These are phyloP conservation scores for Spatulosminthurus flaviceps DNA, from an alignment of 2,888 invertebrate species.

Conservation along the genomic window DNA sequence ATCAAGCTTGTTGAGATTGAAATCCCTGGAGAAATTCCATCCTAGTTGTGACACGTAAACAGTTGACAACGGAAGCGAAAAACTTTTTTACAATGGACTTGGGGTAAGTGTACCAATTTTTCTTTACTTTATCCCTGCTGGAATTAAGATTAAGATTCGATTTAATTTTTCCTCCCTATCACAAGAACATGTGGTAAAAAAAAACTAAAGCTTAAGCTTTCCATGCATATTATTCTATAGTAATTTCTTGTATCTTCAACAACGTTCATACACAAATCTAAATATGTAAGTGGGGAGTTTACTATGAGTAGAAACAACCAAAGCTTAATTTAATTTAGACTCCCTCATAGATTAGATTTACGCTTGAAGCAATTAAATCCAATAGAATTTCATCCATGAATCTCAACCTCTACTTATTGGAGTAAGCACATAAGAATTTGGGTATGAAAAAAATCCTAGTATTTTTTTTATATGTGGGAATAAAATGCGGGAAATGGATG, in stretches of 20 bases:
- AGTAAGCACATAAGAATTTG: neutral
- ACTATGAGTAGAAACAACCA: too few relatives aligned
- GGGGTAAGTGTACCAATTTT: constrained; percentile 4
- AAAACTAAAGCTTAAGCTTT: neutral
- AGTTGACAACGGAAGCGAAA: constrained; percentile 13
- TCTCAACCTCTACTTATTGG: neutral
- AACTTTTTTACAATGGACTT: constrained; percentile 14
- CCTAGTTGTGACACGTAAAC: constrained; percentile 5
- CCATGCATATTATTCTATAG: neutral
- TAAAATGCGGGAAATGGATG: neutral
- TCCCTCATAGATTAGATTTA: neutral
- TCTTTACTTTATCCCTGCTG: neutral
- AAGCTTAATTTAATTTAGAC: neutral
- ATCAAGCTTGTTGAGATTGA: constrained; percentile 18
- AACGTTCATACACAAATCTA: too few relatives aligned
- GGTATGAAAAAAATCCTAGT: too few relatives aligned
- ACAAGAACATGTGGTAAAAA: too few relatives aligned
- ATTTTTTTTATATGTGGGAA: neutral
- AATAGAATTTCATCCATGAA: neutral
- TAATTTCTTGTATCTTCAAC: too few relatives aligned
- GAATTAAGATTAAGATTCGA: neutral
- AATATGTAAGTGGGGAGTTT: too few relatives aligned
- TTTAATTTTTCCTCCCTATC: too few relatives aligned
- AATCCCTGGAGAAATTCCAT: neutral
- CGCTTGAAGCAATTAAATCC: neutral